Base-by-base conservation (phyloP, 2,888 invertebrate genomes). In the Microctonus hyperodae region DNA sequence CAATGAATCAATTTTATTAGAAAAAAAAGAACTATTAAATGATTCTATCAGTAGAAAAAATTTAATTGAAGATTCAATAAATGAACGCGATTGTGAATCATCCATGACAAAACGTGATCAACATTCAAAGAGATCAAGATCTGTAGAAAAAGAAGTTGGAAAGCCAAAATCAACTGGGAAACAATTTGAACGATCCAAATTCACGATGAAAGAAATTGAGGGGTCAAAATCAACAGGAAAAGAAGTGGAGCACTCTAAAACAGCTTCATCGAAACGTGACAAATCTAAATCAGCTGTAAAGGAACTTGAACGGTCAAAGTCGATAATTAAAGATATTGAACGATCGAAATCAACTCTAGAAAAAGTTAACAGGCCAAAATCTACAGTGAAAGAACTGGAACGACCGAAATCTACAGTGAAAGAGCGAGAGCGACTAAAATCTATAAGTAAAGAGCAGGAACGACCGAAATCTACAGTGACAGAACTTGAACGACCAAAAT, bases 111-210 rank as follows among this genome's bases (percentile, higher is more conserved):
- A 25, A 1, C 53, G 9, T 55, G 33, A 33, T 55, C 7, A 31
- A n/a, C 28, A 33, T 1, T 33, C 33, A 10, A 51, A 51, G 28
- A 57, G 57, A 53, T 23, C 44, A 16, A 7, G 53, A 59, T 37
- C 35, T 22, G 25, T 48, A 9, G 16, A 48, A 13, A 33, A 56
- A 22, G 66, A 56, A 11, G 16, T 25, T 7, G 22, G 55, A 25
- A 37, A 23, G 11, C 13, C 16, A 23, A 65, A 7, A 22, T 59
- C 11, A 62, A 65, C 10, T 4, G 50, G 51, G 9, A 44, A 6
- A 50, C 64, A 22, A 61, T 55, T 56, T 64, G 68, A 20, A 35
- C 22, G 44, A 59, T 44, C 64, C 53, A 25, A 63, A 58, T 61
- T 59, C 37, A 2, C 66, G 50, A 22, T 51, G 55, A 16, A n/a